phyloP scores from a whole-genome alignment of 35 echinoderm and acorn worm genomes.

The Diadema setosum region DNA sequence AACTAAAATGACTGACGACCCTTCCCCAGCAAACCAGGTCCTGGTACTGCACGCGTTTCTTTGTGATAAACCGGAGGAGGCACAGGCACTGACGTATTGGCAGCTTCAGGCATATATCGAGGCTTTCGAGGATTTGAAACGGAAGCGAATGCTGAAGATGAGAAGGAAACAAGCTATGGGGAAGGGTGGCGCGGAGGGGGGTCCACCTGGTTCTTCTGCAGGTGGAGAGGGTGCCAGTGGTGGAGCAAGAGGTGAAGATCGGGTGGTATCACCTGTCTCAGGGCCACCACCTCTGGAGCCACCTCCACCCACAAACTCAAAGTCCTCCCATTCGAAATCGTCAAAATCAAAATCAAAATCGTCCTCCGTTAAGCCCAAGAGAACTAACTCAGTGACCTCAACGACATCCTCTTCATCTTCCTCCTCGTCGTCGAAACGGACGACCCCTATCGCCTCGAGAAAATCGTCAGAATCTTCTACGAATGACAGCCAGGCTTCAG shows the following conservation, averaged over 20 bases:
- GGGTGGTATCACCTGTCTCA: too few species aligned
- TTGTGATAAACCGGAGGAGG: conserved; percentile 72
- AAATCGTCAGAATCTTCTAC: background rate
- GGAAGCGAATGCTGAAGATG: conserved; percentile 62
- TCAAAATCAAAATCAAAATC: too few species aligned
- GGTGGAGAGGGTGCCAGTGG: background rate
- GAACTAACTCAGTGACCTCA: background rate
- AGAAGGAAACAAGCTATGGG: conserved; percentile 46
- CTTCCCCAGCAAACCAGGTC: conserved; percentile 49
- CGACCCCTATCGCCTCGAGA: background rate
- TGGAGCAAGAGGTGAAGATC: background rate
- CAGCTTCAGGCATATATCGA: conserved; percentile 98
- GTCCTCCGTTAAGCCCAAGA: background rate
- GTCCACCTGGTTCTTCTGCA: background rate
- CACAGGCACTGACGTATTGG: conserved; percentile 91
- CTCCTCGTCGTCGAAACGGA: background rate
- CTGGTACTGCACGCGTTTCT: conserved; percentile 85
- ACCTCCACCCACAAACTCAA: background rate
- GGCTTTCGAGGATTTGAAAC: conserved; percentile 93
- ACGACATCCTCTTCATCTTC: background rate
- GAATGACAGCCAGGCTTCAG: background rate
- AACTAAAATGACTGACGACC: conserved; percentile 65
- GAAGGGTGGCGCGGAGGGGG: background rate
- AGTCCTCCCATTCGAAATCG: too few species aligned
- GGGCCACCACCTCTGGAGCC: background rate